Base-by-base conservation (phyloP, 2,797 vertebrate genomes). In the Pangasius mekongensis region DNA sequence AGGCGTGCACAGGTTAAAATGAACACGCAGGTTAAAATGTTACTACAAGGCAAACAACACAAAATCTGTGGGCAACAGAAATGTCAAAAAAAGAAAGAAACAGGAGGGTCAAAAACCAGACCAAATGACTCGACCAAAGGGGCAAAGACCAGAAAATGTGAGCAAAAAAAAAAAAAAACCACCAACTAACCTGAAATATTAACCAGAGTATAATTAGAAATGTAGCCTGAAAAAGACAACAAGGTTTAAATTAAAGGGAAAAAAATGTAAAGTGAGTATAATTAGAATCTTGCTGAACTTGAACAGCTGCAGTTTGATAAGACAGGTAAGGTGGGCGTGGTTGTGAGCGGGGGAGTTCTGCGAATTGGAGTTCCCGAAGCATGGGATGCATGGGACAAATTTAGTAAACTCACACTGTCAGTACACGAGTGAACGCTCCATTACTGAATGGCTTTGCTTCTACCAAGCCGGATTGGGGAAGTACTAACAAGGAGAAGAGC, bases 401-500 rank as follows among this genome's bases (percentile, higher is more conserved):
- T 49, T 47, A 66, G 33, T 27, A 39, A 3, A 24, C 18, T 36
- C 54, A 47, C 60, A 49, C 66, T 66, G 10, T 30, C 58, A 64
- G 39, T 64, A 47, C 22, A 76, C 13, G 33, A 87, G 89, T 86
- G 43, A 90, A 84, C 66, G 78, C 33, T 14, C 77, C 6, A 58
- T 80, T 58, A 80, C 77, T 80, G 54, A 36, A 80, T 39, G 27
- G 20, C 52, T n/a, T 39, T 82, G 78, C 36, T 27, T 62, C 78
- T 60, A 43, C 56, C 24, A 27, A 39, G 80, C 36, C 36, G 62
- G 22, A 62, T 39, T 82, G 18, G 39, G n/a, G 80, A 64, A 18
- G 36, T 62, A 43, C 36, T 74, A 54, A 67, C 67, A 83, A 82
- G 88, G 77, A 20, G 14, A 86, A 88, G 69, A 7, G 14, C 66